These are phyloP conservation scores for Pangasius sanitwongsei DNA, from an alignment of 2,797 vertebrate genomes.

Conservation along the genomic window DNA sequence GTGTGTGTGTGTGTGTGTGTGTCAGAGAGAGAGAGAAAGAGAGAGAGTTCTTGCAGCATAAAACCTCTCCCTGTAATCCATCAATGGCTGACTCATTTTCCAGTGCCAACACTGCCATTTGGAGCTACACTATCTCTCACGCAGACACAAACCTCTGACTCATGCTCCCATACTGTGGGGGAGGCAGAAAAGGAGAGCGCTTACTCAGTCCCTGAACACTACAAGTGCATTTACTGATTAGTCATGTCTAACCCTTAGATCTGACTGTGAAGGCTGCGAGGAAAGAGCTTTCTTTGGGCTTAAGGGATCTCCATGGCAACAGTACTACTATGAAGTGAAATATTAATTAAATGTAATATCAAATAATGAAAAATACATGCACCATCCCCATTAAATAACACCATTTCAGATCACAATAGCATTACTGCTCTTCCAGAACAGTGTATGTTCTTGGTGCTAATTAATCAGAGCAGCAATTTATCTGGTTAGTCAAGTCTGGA, in stretches of 20 bases:
- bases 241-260: conserved; percentile 44
- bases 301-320: conserved; percentile 32
- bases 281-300: background rate
- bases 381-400: background rate
- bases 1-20: background rate
- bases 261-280: conserved; percentile 24
- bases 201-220: conserved; percentile 42
- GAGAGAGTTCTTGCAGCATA: conserved; percentile 12
- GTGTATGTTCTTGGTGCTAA: background rate
- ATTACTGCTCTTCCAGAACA: background rate
- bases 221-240: conserved; percentile 42
- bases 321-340: background rate
- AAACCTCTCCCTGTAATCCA: conserved; percentile 44
- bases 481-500: background rate
- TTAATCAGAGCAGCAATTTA: background rate
- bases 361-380: conserved; percentile 1
- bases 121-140: conserved; percentile 27
- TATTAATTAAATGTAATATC: background rate
- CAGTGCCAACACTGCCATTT: conserved; percentile 42
- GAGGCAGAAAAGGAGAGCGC: conserved; percentile 31
- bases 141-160: conserved; percentile 45
- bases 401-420: background rate
- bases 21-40: background rate
- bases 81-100: conserved; percentile 56
- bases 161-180: conserved; percentile 44